Conservation (phyloP, 2,888 invertebrate genomes). For the Athripsodes cinereus region DNA sequence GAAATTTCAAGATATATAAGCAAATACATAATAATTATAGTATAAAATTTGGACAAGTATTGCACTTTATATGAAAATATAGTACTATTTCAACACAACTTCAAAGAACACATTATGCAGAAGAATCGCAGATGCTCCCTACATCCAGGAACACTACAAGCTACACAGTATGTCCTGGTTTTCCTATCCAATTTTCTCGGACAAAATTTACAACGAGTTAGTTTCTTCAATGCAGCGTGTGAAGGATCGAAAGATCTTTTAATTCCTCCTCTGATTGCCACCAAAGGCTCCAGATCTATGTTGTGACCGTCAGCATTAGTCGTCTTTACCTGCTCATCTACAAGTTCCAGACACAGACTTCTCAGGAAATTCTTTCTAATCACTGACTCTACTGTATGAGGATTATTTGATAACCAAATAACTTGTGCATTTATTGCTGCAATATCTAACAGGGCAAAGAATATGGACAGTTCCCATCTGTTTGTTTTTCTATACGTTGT, state of each 20-base stretch:
- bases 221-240: slow-evolving; percentile 13
- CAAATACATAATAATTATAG: too few relatives aligned
- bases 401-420: slow-evolving; percentile 37
- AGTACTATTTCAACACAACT: too few relatives aligned
- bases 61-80: too few relatives aligned
- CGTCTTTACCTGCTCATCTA: slow-evolving; percentile 30
- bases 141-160: slow-evolving; percentile 40
- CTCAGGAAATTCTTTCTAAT: slow-evolving; percentile 38
- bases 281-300: slow-evolving; percentile 17
- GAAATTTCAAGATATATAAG: too few relatives aligned
- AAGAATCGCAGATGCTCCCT: slow-evolving; percentile 39
- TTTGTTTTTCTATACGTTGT: slow-evolving; percentile 44
- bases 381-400: slow-evolving; percentile 28
- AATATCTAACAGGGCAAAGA: slow-evolving; percentile 43
- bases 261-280: slow-evolving; percentile 20
- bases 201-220: slow-evolving; percentile 24
- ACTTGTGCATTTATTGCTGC: slow-evolving; percentile 45
- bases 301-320: slow-evolving; percentile 3
- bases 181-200: slow-evolving; percentile 37
- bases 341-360: slow-evolving; percentile 38
- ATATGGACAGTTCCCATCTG: slow-evolving; percentile 42
- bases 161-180: slow-evolving; percentile 38
- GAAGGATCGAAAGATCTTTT: slow-evolving; percentile 14
- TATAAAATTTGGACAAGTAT: too few relatives aligned
- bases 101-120: slow-evolving; percentile 36